Conservation (phyloP, 2,113 vertebrate species). For the Ellobius talpinus region DNA sequence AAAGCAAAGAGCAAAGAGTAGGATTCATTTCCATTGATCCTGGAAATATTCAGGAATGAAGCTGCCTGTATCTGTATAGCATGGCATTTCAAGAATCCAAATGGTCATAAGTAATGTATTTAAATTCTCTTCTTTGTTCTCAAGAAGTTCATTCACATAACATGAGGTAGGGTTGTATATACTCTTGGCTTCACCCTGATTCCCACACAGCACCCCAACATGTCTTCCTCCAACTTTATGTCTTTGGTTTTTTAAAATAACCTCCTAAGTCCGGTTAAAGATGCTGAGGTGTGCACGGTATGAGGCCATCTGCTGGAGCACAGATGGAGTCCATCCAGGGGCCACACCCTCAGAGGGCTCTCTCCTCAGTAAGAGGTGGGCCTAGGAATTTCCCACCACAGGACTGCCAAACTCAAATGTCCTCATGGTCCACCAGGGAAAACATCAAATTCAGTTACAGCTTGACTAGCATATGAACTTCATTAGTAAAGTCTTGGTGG, state of each 20-base stretch:
- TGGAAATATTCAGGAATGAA: not conserved
- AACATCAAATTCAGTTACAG: not conserved
- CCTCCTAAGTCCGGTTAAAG: not conserved
- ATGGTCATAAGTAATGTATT: not conserved
- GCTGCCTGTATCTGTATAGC: not conserved
- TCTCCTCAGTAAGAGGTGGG: not conserved
- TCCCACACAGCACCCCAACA: not conserved
- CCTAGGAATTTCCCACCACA: not conserved
- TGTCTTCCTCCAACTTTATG: not conserved
- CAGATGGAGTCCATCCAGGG: too few species aligned
- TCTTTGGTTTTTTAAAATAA: not conserved
- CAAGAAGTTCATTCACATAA: not conserved
- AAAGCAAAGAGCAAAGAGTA: not conserved
- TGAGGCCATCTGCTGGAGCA: too few species aligned
- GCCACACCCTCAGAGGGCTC: not conserved
- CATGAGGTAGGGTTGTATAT: not conserved
- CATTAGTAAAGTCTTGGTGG: not conserved
- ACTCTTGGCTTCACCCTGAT: too few species aligned
- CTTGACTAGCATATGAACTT: not conserved
- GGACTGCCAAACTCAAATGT: not conserved
- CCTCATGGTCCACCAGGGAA: not conserved
- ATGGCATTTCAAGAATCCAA: not conserved
- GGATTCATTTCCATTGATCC: not conserved
- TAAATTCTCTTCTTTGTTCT: not conserved
- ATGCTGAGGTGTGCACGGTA: too few species aligned